Evolutionary conservation across 2,888 invertebrate species (phyloP), one percentile per base, ranked within the genome.

Genomic region (Macrosoma leucophasiata): DNA sequence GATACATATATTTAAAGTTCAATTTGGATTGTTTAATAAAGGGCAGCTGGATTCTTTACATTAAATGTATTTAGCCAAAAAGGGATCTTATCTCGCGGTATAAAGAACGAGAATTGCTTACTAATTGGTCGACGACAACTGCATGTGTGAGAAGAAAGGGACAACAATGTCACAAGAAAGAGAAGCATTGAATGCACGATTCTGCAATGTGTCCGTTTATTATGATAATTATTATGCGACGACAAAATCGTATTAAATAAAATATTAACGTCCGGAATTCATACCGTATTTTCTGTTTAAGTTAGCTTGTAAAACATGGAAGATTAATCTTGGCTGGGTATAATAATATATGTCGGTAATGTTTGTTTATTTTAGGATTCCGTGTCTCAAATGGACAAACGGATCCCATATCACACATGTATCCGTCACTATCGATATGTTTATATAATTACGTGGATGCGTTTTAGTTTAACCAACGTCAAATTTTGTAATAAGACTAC

Each of bases 71-170:
- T 66, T 58, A 58, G 52, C 51, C 50, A 33, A 66, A 71, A 69
- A 54, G 49, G 56, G 58, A 58, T 72, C 71, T 67, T 79, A 74
- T 69, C 56, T 43, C 23, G 18, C 46, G n/a, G 52, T 9, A 9
- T 34, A 51, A 73, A 67, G 66, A 58, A 45, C 60, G 52, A 60
- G 51, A 69, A 68, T 70, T 54, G 66, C 45, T 58, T 62, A 59
- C 53, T 76, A 74, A 76, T 77, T 74, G 68, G 69, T 69, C 64
- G 62, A 67, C 55, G 56, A 61, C 67, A 64, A 72, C 51, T 61
- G 61, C 71, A 71, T 69, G 59, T 67, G 67, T 64, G 63, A 58
- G 50, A 50, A 33, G 51, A 67, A 52, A 37, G 59, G 59, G 69
- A 74, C 42, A 51, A 59, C 36, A 17, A 51, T 53, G 62, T 33